phyloP scores from a whole-genome alignment of 2,113 vertebrate species.

The Irena cyanogastra region DNA sequence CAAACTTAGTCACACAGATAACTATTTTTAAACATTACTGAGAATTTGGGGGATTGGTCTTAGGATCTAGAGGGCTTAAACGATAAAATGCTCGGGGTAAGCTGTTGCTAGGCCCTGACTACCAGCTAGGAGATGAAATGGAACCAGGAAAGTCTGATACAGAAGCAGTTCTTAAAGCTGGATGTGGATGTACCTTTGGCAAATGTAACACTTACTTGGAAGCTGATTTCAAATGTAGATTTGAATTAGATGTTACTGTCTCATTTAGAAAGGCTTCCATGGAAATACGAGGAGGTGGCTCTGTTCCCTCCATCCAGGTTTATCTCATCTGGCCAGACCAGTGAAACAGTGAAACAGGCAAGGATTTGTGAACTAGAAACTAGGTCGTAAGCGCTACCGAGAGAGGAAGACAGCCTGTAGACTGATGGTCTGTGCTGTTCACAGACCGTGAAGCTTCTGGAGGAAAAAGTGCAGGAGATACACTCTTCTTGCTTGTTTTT shows the following conservation, averaged over 20 bases:
- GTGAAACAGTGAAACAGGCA: not conserved
- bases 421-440: not conserved
- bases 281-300: not conserved
- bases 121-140: not conserved
- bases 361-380: not conserved
- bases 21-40: not conserved
- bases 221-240: not conserved
- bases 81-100: not conserved
- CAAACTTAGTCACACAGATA: not conserved
- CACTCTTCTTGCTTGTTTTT: not conserved
- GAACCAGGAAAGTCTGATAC: not conserved
- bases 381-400: not conserved
- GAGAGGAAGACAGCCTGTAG: not conserved
- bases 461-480: not conserved
- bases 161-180: not conserved
- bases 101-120: not conserved
- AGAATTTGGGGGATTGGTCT: not conserved
- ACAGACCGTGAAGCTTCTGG: not conserved
- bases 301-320: not conserved
- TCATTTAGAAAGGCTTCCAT: not conserved
- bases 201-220: not conserved
- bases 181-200: not conserved
- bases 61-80: not conserved
- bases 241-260: not conserved
- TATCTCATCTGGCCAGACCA: not conserved